Base-by-base conservation (phyloP, 2,888 invertebrate species). In the Sphinx pinastri region DNA sequence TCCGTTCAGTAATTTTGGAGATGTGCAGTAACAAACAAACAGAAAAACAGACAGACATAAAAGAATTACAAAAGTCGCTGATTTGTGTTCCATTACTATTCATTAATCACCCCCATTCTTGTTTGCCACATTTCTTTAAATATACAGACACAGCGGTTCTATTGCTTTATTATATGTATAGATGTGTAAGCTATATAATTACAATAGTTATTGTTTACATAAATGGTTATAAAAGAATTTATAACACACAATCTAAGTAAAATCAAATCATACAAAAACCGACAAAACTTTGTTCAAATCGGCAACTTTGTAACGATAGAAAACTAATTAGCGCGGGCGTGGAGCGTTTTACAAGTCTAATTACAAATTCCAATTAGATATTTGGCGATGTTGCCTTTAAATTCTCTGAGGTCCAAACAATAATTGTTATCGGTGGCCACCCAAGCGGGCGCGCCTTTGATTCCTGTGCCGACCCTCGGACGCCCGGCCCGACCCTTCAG, bases 301-400 rank as follows among this genome's bases (percentile, higher is more conserved):
- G 49, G 74, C 73, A 80, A 77, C 77, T 79, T 82, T 83, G 81
- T 51, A 54, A 67, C 31, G 81, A 87, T 85, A 77, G 81, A 79
- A 89, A 90, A 89, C 91, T 90, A 91, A 92, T 93, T 91, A 91
- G 88, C 72, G 75, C 73, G 75, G 77, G 73, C 72, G 63, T 70
- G 71, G 77, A 77, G 74, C 74, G 69, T 80, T 82, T 85, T 79
- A 80, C 81, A 82, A 84, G 83, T 88, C 89, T 92, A 92, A 92
- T 93, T 92, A 90, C 85, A 91, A 91, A 93, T 93, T 93, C 93
- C 93, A 92, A 92, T 93, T 92, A 91, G 90, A 92, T 92, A 90
- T 92, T 91, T 88, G 84, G 84, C 82, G 83, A 82, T 82, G 81
- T 84, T 84, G 84, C 86, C 86, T 86, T 82, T 80, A 84, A 84